phyloP scores from a whole-genome alignment of 2,113 vertebrate genomes.

The Geococcyx californianus region DNA sequence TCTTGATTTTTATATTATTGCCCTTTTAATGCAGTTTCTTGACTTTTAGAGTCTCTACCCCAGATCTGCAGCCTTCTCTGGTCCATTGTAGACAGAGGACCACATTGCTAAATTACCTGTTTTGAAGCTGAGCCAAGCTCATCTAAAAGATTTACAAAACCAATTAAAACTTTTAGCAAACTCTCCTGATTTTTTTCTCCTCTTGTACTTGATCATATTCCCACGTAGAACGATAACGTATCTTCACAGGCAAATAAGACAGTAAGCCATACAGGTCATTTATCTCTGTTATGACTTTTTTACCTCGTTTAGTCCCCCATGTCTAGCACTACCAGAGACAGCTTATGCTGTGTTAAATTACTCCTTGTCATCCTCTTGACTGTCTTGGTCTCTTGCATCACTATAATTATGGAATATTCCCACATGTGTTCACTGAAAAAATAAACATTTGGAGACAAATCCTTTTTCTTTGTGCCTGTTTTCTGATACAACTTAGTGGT shows the following conservation, averaged over 20 bases:
- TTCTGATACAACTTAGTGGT: not conserved
- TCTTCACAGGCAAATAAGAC: not conserved
- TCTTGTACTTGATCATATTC: not conserved
- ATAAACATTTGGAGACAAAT: not conserved
- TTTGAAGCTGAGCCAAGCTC: slow-evolving; percentile 1
- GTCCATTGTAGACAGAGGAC: not conserved
- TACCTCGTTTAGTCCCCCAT: not conserved
- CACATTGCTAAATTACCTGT: not conserved
- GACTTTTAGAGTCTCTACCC: not conserved
- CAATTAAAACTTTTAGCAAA: slow-evolving; percentile 28
- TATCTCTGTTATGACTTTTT: not conserved
- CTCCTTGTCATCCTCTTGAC: not conserved
- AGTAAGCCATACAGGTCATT: not conserved
- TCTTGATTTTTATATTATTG: no score
- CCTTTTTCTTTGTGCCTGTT: not conserved
- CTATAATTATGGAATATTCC: not conserved
- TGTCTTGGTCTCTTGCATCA: not conserved
- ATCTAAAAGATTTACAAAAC: slow-evolving; percentile 16
- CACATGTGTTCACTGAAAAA: not conserved
- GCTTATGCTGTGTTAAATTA: not conserved
- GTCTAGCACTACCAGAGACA: not conserved
- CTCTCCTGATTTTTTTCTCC: not conserved
- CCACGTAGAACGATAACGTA: not conserved
- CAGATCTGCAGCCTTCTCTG: not conserved
- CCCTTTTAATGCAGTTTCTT: slow-evolving; percentile 1